Percentiles rank a stretch among this genome's conserved stretches.
Conservation (phyloP, 2,888 invertebrate species). For the Orthosia gracilis region DNA sequence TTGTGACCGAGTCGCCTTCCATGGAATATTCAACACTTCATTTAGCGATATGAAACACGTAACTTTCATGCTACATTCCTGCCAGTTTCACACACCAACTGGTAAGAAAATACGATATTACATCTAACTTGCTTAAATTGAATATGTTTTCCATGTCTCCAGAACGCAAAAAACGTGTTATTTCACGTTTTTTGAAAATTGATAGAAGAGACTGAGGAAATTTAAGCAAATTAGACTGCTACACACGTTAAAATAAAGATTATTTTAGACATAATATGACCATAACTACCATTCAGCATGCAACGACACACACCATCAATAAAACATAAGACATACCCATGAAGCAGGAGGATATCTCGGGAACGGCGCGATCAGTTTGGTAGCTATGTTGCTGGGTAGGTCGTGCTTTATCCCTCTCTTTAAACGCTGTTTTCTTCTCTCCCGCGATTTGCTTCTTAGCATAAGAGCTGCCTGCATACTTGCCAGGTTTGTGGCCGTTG, state of each 20-base stretch:
- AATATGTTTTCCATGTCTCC: background rate
- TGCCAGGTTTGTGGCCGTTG: conserved; percentile 91
- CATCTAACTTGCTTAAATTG: conserved; percentile 14
- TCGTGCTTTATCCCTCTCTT: conserved; percentile 94
- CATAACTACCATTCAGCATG: conserved; percentile 61
- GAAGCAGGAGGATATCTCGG: conserved; percentile 96
- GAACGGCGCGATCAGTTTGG: conserved; percentile 96
- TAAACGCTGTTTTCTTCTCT: conserved; percentile 95
- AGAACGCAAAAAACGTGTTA: background rate
- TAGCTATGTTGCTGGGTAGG: conserved; percentile 96
- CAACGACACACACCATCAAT: conserved; percentile 63
- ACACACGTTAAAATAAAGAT: conserved; percentile 7
- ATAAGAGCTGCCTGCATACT: conserved; percentile 98
- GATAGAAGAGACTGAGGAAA: background rate
- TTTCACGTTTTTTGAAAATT: background rate
- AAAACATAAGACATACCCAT: conserved; percentile 90
- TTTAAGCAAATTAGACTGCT: conserved; percentile 3
- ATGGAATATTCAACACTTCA: conserved; percentile 30
- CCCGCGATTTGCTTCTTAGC: conserved; percentile 97
- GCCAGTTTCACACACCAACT: conserved; percentile 18
- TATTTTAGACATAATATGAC: conserved; percentile 4
- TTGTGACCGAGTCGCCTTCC: conserved; percentile 10
- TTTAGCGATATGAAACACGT: conserved; percentile 36
- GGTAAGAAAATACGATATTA: background rate
- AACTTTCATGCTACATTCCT: conserved; percentile 54